Conservation (phyloP, 2,113 vertebrate species). For the Bubo bubo region DNA sequence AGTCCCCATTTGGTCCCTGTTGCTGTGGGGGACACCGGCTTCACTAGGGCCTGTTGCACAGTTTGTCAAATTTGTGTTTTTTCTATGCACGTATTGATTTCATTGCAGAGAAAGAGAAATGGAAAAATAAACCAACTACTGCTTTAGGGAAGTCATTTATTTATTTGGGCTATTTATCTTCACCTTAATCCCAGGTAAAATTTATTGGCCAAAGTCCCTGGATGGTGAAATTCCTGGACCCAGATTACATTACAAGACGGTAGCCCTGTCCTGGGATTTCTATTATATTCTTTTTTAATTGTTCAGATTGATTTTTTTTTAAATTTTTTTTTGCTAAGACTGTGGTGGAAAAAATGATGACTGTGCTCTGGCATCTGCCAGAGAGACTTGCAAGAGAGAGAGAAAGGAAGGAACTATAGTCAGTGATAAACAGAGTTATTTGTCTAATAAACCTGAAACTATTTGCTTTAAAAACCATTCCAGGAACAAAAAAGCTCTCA, state of each 20-base stretch:
- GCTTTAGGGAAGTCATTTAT: background rate
- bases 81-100: conserved; percentile 12
- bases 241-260: background rate
- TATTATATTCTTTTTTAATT: conserved; percentile 1
- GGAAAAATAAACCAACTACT: background rate
- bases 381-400: background rate
- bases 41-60: background rate
- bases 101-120: background rate
- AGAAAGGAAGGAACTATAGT: background rate
- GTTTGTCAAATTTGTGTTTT: background rate
- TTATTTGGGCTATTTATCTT: conserved; percentile 41
- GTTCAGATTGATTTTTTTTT: background rate
- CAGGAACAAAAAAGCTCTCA: background rate
- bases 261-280: background rate
- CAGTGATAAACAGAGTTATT: background rate
- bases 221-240: background rate
- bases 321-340: background rate
- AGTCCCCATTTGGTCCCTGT: background rate
- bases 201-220: background rate
- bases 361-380: background rate
- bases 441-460: background rate
- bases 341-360: background rate
- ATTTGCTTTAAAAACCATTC: background rate
- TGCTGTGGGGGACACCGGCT: background rate
- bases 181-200: conserved; percentile 32